A percentile compares a stretch with the other conserved stretches of the same genome.
These are phyloP conservation scores for Asarcornis scutulata DNA, from an alignment of 2,113 vertebrate genomes.

Conservation along the genomic window DNA sequence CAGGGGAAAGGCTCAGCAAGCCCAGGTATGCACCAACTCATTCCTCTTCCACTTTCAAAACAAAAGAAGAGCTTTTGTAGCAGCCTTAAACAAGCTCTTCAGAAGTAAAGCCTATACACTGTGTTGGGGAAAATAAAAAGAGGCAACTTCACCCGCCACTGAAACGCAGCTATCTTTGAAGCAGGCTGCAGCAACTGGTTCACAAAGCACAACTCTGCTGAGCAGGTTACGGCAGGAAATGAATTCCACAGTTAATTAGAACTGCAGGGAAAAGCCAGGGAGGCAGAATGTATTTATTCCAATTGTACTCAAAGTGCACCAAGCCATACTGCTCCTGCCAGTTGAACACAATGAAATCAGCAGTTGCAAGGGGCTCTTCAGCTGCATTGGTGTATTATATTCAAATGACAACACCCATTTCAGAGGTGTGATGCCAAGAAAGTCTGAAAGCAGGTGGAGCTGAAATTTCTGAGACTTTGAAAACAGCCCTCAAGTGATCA, in stretches of 20 bases:
- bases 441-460: conserved; percentile 39
- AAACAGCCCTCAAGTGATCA: conserved; percentile 23
- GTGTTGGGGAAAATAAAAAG: neutral
- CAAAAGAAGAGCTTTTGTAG: neutral
- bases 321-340: conserved; percentile 33
- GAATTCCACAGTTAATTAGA: conserved; percentile 64
- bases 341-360: neutral
- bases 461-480: conserved; percentile 28
- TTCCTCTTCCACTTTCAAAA: neutral
- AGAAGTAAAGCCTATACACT: neutral
- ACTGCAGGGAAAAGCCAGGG: conserved; percentile 47
- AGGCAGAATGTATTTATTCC: conserved; percentile 52
- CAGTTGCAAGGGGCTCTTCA: conserved; percentile 42
- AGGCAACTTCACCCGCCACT: neutral
- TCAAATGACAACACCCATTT: conserved; percentile 43
- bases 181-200: neutral
- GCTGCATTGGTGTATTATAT: conserved; percentile 11
- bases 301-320: conserved; percentile 44
- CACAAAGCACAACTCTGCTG: neutral
- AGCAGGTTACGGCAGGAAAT: conserved; percentile 67
- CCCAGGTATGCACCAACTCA: neutral
- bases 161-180: conserved; percentile 16
- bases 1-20: neutral
- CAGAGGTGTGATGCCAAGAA: conserved; percentile 46
- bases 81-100: neutral